Evolutionary conservation across 2,888 invertebrate species (phyloP).

Genomic region (Sarcophaga caerulescens): DNA sequence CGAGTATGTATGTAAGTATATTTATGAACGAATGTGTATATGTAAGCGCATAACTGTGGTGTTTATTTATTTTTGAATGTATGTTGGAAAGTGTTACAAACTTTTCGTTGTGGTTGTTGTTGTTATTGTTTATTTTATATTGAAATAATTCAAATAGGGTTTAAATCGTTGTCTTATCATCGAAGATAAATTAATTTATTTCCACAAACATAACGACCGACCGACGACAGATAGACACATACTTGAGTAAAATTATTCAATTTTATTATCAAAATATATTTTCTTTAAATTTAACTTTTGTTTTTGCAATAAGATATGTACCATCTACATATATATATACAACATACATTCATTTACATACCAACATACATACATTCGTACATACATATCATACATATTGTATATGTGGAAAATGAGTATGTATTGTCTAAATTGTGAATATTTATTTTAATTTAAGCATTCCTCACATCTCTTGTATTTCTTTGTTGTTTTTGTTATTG

Average conservation of each 20-base stretch:
- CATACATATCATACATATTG: neutral
- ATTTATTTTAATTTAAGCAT: conserved; percentile 45
- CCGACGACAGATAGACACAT: neutral
- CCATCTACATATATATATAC: neutral
- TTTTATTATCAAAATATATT: conserved; percentile 31
- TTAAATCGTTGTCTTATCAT: neutral
- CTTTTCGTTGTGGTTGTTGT: neutral
- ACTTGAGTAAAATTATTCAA: conserved; percentile 33
- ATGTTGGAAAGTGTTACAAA: neutral
- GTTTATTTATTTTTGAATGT: neutral
- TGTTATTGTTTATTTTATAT: neutral
- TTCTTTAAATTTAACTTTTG: conserved; percentile 32
- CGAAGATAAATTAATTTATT: neutral
- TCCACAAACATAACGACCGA: neutral
- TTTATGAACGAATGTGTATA: neutral
- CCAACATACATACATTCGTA: neutral
- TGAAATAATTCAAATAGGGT: neutral
- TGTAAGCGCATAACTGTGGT: neutral
- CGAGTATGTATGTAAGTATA: neutral
- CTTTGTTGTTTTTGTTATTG: conserved; percentile 10
- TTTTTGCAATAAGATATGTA: conserved; percentile 20
- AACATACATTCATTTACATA: neutral
- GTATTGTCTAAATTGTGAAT: neutral
- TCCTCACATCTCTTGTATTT: conserved; percentile 42
- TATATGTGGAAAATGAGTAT: too few relatives aligned